Evolutionary conservation across 2,113 vertebrate species (phyloP), one percentile per base, ranked within the genome.

Genomic region (Epinephelus cyanopodus): DNA sequence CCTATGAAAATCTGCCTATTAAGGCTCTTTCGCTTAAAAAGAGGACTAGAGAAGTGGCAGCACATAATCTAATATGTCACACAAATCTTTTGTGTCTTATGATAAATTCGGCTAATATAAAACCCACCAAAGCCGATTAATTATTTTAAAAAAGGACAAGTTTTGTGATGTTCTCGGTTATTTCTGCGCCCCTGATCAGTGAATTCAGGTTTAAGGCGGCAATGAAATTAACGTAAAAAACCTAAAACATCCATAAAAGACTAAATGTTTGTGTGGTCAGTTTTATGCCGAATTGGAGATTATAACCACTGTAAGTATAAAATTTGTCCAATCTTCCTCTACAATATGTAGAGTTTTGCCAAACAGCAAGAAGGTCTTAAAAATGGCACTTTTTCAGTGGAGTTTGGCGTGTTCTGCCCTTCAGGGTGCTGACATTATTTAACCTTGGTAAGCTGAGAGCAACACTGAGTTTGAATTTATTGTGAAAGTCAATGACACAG

Each of bases 321-420:
- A 29, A n/a, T 0, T 14, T 19, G 2, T 25, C 3, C 6, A 37
- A 0, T 11, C 0, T 61, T 6, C 13, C 2, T 45, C 39, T 56
- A 3, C 5, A 3, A 1, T 5, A 1, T 8, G 13, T 7, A 21
- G 23, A 70, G 1, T 0, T 0, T n/a, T 13, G 37, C 3, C 0
- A 39, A 53, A 74, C 11, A 19, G 7, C 4, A 3, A 9, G 3
- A 27, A 21, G 0, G 0, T 48, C 13, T 5, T 37, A 53, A 81
- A 14, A 27, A 19, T 0, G 1, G 1, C 0, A 6, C 0, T 50
- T 74, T 74, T n/a, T 48, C 21, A 56, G 10, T 42, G 64, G 63
- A 62, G 57, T 74, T 37, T 48, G 29, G 82, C 10, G 15, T 5
- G 18, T 1, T 1, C 10, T 42, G 9, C 2, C 8, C 48, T 33